Base-by-base conservation (phyloP, 2,797 vertebrate species). In the Chromobotia macracanthus region DNA sequence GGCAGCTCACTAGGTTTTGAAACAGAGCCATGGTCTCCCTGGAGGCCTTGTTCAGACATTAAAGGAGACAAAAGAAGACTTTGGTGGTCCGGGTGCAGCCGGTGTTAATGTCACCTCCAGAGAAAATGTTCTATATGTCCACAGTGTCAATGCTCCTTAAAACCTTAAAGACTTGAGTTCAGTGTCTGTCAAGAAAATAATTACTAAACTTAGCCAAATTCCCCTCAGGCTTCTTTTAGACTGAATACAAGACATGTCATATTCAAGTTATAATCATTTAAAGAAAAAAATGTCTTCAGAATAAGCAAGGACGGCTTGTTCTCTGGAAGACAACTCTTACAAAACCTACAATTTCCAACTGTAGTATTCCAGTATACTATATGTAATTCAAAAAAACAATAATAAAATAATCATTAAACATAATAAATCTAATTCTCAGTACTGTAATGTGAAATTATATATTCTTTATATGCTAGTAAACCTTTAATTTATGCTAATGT, bases 31-130 rank as follows among this genome's bases (percentile, higher is more conserved):
- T 13, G 19, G 19, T 53, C 44, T 78, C 67, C 76, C 44, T 51
- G 44, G 76, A 78, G 76, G 66, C 71, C 67, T 78, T 63, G 76
- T 63, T 69, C 44, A 53, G 46, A 23, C 67, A 78, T 78, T 63
- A 70, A 71, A 63, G n/a, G 25, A 77, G 44, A 77, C 41, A 77
- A 70, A 77, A 77, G 55, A 51, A 70, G 46, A 77, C 56, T n/a
- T 50, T 25, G 13, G 44, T 38, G 75, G 55, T 68, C 56, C 60
- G 46, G 18, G 18, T 70, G 31, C 66, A 69, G 68, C 58, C n/a
- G 19, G n/a, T 70, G 12, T 35, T 51, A 63, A 61, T 70, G 44
- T 70, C 66, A 61, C 56, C 56, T 61, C 44, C 10, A 38, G 2
- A 9, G 18, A 38, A n/a, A 48, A 46, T 61, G 25, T 70, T 19